phyloP scores from a whole-genome alignment of 2,113 vertebrate genomes.

The Epinephelus fuscoguttatus region DNA sequence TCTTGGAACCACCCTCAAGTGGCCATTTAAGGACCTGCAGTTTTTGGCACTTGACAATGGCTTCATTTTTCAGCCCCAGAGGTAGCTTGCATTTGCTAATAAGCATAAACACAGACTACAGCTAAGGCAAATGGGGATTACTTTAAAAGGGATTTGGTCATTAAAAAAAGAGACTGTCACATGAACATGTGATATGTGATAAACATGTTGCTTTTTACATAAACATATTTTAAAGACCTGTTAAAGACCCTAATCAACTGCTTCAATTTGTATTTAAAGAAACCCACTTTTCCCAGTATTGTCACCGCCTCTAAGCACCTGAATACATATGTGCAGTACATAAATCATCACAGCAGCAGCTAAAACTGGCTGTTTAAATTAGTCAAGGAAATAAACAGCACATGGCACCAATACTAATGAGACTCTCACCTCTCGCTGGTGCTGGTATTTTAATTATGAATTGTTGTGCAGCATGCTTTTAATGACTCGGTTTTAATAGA shows the following conservation, averaged over 20 bases:
- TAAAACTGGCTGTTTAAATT: conserved; percentile 58
- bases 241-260: not conserved
- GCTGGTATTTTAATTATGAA: conserved; percentile 82
- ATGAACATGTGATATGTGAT: not conserved
- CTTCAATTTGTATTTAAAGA: conserved; percentile 23
- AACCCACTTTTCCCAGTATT: conserved; percentile 1
- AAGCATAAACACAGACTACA: not conserved
- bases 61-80: no score
- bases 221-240: conserved; percentile 8
- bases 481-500: conserved; percentile 84
- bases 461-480: conserved; percentile 76
- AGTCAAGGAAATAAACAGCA: conserved; percentile 73
- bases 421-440: conserved; percentile 65
- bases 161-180: not conserved
- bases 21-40: no score
- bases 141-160: not conserved
- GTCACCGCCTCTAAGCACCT: conserved; percentile 24
- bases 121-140: not conserved
- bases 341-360: conserved; percentile 57
- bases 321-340: conserved; percentile 42
- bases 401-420: conserved; percentile 77
- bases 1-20: no score
- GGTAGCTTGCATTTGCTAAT: not conserved
- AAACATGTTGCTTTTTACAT: not conserved
- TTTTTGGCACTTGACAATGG: no score